phyloP scores from a whole-genome alignment of 1,140 invertebrate genomes.

The Paracyclopina nana region DNA sequence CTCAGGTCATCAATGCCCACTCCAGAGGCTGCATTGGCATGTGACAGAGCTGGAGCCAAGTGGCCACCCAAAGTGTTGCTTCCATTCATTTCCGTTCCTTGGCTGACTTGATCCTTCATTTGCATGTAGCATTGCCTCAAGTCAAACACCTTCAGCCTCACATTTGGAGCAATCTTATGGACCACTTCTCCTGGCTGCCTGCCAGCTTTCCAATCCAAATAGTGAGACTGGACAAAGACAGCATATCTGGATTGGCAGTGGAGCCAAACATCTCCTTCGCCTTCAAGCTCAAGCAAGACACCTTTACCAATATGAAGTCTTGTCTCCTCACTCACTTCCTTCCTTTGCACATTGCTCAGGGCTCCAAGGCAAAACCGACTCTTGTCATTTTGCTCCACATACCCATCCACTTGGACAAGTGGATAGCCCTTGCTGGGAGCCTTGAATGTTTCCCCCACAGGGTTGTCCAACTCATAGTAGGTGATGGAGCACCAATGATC shows the following conservation, averaged over 20 bases:
- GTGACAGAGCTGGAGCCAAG: neutral
- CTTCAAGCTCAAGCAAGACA: constrained; percentile 29
- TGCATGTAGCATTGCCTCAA: neutral
- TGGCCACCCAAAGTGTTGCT: too few relatives aligned
- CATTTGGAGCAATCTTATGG: neutral
- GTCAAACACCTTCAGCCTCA: neutral
- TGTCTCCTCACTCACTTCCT: constrained; percentile 23
- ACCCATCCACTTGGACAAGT: constrained; percentile 36
- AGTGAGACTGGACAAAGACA: neutral
- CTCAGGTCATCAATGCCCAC: neutral
- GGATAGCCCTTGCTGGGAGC: constrained; percentile 30
- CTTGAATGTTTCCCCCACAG: constrained; percentile 38
- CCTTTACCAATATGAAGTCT: constrained; percentile 23
- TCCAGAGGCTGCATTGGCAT: neutral
- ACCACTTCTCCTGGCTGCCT: neutral
- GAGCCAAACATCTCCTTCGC: constrained; percentile 36
- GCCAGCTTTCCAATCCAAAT: neutral
- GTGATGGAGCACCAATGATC: constrained; percentile 39
- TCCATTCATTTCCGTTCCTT: too few relatives aligned
- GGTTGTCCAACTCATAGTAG: constrained; percentile 37
- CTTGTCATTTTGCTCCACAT: constrained; percentile 34
- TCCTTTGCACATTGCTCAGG: constrained; percentile 38
- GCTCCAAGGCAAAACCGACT: constrained; percentile 37
- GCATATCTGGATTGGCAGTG: neutral
- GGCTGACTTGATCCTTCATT: too few relatives aligned